A percentile compares a stretch with the other conserved stretches of the same genome.
Evolutionary conservation across 2,888 invertebrate species (phyloP).

Genomic region (Coecobrya sp.): DNA sequence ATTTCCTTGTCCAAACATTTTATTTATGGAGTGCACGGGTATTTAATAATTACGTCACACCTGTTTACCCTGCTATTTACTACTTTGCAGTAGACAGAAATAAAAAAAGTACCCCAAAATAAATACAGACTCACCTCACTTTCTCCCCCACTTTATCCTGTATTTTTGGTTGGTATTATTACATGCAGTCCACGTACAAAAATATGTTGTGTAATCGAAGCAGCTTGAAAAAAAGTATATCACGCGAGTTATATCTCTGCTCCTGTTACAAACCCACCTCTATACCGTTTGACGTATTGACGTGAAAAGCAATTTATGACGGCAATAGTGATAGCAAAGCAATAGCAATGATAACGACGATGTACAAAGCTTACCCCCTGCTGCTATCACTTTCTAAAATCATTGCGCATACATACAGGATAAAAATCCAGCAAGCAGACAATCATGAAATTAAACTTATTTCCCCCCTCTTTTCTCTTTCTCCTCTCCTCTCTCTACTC

Average conservation of each 20-base stretch:
- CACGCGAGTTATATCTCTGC: background rate
- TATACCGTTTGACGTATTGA: slow-evolving; percentile 13
- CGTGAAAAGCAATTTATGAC: slow-evolving; percentile 27
- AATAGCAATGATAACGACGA: slow-evolving; percentile 1
- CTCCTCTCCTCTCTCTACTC: background rate
- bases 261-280: background rate
- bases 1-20: slow-evolving; percentile 42
- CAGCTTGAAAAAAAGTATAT: background rate
- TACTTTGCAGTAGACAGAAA: background rate
- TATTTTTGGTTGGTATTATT: background rate
- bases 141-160: background rate
- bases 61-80: slow-evolving; percentile 9
- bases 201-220: slow-evolving; percentile 17
- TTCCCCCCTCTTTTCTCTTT: background rate
- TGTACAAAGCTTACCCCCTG: slow-evolving; percentile 1
- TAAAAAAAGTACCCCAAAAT: background rate
- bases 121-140: background rate
- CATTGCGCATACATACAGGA: slow-evolving; percentile 27
- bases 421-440: slow-evolving; percentile 43
- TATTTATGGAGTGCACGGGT: slow-evolving; percentile 50
- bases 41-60: slow-evolving; percentile 45
- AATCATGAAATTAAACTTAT: slow-evolving; percentile 43
- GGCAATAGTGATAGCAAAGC: background rate
- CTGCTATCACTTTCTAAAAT: slow-evolving; percentile 23
- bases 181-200: slow-evolving; percentile 20